Evolutionary conservation across 37 sponge, comb jelly and placozoan genomes (phyloP), one percentile per base, ranked within the genome.

Genomic region (Spongilla lacustris): DNA sequence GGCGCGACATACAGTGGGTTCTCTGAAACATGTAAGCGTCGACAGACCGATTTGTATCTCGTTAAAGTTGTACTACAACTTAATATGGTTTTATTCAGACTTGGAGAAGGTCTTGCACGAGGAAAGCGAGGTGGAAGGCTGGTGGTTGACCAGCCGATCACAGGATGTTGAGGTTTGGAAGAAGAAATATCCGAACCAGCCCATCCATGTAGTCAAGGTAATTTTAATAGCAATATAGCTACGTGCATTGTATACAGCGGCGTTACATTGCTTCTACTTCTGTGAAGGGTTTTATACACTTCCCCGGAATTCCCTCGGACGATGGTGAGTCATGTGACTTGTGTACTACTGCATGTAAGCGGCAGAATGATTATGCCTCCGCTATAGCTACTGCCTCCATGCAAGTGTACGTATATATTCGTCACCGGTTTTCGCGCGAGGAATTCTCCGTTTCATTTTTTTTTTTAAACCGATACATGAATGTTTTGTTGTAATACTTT

Each of bases 151-250:
- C 36, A 85, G 50, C n/a, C 80, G 71, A 48, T 76, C 50, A 22
- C 81, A 90, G 17, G 0, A 10, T 25, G 34, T 32, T 6, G 90
- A 90, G 49, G 36, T 90, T 0, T 90, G 90, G 90, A 85, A 77
- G 75, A 90, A 90, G 75, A 23, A 24, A 0, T 85, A 90, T 0
- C 67, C 46, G 0, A 38, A 76, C 72, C 67, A 80, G 25, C 78
- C 90, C 12, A 71, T 85, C 19, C 85, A 90, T 27, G 75, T 90
- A 27, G 69, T 90, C 36, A 90, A 90, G 81, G 89, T 89, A 71
- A 67, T 9, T 41, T 9, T 41, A n/a, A n/a, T n/a, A n/a, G n/a
- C n/a, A n/a, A 41, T 41, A 41, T 41, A 41, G 6, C 6, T 41
- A 41, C 6, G 41, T 41, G 6, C 41, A 41, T 41, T 6, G 41